Base-by-base conservation (phyloP, 1,140 invertebrate genomes). In the Pissodes strobi region DNA sequence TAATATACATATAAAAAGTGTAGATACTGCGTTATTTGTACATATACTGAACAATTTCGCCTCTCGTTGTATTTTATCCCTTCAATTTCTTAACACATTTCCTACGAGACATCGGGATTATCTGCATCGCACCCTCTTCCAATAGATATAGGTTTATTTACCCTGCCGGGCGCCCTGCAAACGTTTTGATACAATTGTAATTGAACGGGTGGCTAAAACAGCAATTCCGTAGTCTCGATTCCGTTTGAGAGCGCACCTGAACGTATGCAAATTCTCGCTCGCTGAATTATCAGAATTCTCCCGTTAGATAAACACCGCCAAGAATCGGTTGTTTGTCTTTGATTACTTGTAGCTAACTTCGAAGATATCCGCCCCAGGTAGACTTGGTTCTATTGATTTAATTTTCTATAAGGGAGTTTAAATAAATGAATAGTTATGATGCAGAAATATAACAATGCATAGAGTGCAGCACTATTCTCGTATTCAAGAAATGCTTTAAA, bases 301-400 rank as follows among this genome's bases (percentile, higher is more conserved):
- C 25, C 25, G 49, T 48, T 63, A 43, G 21, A 39, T 37, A 55
- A 63, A 55, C 51, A 63, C 19, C 49, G 51, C 51, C 49, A 48
- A 63, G 60, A 56, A 63, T 63, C 46, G 60, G 60, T 63, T 63
- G 60, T 63, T 63, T 63, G 51, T 63, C 60, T 63, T 63, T 63
- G 60, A 63, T 63, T 63, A 63, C 60, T 63, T 56, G 21, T 46
- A 56, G 9, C 51, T 46, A 53, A 63, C 60, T 63, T 63, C 43
- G 60, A 49, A 61, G 45, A 52, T 53, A 62, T 53, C 49, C 21
- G 19, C 25, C 58, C 43, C 25, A 27, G 25, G 25, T 27, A 27
- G 3, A 27, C 25, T 27, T 27, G 25, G 25, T 27, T 27, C 25
- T 27, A 27, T 27, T 27, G 25, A 27, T 27, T 27, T 27, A 27